Evolutionary conservation across 2,113 vertebrate genomes (phyloP).

Genomic region (Corvus cornix): DNA sequence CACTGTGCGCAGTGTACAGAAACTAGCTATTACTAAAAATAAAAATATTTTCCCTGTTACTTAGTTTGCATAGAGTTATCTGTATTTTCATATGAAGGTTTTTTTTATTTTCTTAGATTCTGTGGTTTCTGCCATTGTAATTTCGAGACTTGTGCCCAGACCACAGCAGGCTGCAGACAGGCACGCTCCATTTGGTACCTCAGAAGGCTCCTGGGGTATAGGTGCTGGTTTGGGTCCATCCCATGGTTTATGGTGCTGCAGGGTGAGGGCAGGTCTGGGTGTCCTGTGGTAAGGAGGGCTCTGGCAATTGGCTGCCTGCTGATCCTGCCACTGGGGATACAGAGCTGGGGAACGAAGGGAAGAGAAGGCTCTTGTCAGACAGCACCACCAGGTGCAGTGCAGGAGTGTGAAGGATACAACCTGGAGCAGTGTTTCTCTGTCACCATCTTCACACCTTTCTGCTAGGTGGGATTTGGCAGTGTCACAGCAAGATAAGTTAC

Average conservation of each 20-base stretch:
- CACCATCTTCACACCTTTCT: background rate
- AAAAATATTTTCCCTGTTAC: background rate
- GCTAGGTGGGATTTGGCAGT: background rate
- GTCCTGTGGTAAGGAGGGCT: background rate
- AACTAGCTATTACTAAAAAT: background rate
- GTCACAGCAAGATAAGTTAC: background rate
- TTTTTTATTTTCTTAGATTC: background rate
- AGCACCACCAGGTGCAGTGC: background rate
- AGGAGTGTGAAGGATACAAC: background rate
- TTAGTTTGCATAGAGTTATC: background rate
- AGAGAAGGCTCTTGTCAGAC: background rate
- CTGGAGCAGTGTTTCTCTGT: background rate
- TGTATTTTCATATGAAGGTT: background rate
- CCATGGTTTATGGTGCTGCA: background rate
- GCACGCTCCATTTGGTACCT: accelerated
- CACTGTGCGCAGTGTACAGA: background rate
- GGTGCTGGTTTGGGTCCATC: background rate
- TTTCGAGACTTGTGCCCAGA: background rate
- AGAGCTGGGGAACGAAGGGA: background rate
- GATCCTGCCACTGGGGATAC: background rate
- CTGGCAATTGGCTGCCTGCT: background rate
- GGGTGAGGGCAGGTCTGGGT: background rate
- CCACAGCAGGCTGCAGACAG: background rate
- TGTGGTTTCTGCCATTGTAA: background rate
- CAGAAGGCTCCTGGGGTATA: background rate